Conservation (phyloP, 2,113 vertebrate species). For the Salvator merianae region DNA sequence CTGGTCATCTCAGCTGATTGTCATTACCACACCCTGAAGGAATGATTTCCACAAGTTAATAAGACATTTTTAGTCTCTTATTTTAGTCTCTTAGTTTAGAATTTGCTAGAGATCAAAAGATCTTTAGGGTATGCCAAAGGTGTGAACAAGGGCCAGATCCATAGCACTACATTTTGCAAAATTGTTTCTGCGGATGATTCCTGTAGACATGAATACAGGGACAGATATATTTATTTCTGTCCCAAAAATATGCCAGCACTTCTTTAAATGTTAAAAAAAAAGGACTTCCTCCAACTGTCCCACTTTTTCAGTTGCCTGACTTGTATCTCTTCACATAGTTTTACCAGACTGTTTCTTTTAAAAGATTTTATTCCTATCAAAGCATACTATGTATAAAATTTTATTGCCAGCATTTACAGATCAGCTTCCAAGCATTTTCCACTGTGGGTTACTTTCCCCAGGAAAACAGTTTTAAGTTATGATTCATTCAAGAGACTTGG, state of each 20-base stretch:
- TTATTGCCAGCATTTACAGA: constrained; percentile 50
- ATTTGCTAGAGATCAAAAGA: neutral
- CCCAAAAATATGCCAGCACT: neutral
- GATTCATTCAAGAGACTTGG: constrained; percentile 53
- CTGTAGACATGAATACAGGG: neutral
- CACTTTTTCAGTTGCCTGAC: constrained; percentile 33
- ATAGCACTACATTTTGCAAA: neutral
- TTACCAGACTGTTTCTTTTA: neutral
- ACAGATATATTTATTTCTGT: neutral
- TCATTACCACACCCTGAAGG: neutral
- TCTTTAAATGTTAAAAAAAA: constrained; percentile 6
- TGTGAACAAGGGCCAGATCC: no score
- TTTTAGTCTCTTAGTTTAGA: neutral
- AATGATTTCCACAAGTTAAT: neutral
- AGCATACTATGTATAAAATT: constrained; percentile 27
- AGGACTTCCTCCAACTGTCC: constrained; percentile 13
- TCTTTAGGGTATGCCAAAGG: neutral
- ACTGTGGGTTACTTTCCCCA: constrained; percentile 55
- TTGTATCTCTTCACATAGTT: constrained; percentile 20
- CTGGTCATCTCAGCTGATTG: neutral
- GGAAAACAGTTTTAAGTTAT: constrained; percentile 31
- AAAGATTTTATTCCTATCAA: constrained; percentile 17
- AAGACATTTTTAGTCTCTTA: neutral
- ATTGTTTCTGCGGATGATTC: neutral
- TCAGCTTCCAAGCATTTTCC: constrained; percentile 47